Evolutionary conservation across 2,113 vertebrate genomes (phyloP).

Genomic region (Eidolon helvum): DNA sequence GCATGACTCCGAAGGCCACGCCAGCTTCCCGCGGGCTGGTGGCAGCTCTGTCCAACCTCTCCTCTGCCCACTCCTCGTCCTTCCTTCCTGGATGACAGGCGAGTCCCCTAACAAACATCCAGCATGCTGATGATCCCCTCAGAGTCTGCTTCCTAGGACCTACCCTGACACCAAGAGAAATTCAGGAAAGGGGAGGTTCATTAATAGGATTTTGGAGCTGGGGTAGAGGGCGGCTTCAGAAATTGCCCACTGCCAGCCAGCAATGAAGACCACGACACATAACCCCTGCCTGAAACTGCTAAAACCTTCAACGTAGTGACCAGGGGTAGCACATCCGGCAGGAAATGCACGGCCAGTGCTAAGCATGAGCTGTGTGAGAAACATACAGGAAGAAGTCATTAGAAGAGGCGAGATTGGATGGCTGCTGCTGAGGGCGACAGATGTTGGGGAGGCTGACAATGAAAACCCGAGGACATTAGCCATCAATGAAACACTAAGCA

Average conservation of each 20-base stretch:
- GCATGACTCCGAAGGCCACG: fast-evolving
- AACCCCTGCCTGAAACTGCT: neutral
- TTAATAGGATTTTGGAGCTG: neutral
- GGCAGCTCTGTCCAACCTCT: neutral
- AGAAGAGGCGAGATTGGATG: fast-evolving
- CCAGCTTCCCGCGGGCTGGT: fast-evolving
- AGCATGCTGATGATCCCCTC: neutral
- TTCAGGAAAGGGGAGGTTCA: neutral
- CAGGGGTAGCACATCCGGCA: fast-evolving
- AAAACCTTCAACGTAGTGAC: neutral
- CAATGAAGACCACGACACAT: no score
- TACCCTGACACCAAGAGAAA: neutral
- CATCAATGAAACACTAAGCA: neutral
- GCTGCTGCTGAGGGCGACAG: neutral
- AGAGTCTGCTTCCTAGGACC: neutral
- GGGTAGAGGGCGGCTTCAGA: neutral
- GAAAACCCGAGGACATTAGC: neutral
- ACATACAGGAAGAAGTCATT: neutral
- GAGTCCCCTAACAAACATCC: neutral
- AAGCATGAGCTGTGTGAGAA: neutral
- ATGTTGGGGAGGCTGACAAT: neutral
- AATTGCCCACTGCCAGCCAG: neutral
- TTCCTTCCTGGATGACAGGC: neutral
- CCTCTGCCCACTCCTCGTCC: neutral
- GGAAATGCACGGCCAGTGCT: neutral